Conservation (phyloP, 2,797 vertebrate genomes). For the Pelobates cultripes region DNA sequence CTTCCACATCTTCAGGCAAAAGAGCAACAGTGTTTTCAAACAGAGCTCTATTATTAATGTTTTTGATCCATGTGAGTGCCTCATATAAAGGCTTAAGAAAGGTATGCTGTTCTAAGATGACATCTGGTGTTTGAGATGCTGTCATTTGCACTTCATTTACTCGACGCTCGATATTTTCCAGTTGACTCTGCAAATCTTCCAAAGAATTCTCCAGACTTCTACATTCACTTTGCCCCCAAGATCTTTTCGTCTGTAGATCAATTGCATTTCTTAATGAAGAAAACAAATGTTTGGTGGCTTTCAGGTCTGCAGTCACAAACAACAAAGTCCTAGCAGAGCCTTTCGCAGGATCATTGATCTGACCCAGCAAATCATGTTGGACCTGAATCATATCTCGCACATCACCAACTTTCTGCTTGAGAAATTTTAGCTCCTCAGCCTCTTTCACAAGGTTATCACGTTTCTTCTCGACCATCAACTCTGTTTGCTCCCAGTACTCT, state of each 20-base stretch:
- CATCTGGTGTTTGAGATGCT: conserved; percentile 58
- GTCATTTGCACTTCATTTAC: conserved; percentile 60
- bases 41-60: conserved; percentile 71
- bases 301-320: conserved; percentile 73
- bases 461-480: conserved; percentile 72
- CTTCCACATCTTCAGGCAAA: conserved; percentile 81
- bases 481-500: conserved; percentile 73
- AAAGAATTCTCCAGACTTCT: conserved; percentile 72
- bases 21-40: conserved; percentile 75
- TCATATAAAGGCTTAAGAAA: conserved; percentile 76
- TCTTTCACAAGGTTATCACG: conserved; percentile 68
- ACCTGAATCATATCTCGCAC: conserved; percentile 42
- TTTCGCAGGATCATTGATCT: conserved; percentile 57
- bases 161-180: conserved; percentile 67
- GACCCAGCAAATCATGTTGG: conserved; percentile 70
- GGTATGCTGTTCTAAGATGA: conserved; percentile 57
- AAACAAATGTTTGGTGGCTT: conserved; percentile 72
- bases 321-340: conserved; percentile 68
- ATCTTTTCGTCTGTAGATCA: conserved; percentile 72
- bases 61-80: conserved; percentile 80
- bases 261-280: conserved; percentile 71
- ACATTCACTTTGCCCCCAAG: conserved; percentile 75
- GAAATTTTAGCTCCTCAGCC: conserved; percentile 67
- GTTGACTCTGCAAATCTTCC: conserved; percentile 69
- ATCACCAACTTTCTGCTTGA: conserved; percentile 64